phyloP scores from a whole-genome alignment of 35 echinoderm and acorn worm species.

The Heliocidaris erythrogramma region DNA sequence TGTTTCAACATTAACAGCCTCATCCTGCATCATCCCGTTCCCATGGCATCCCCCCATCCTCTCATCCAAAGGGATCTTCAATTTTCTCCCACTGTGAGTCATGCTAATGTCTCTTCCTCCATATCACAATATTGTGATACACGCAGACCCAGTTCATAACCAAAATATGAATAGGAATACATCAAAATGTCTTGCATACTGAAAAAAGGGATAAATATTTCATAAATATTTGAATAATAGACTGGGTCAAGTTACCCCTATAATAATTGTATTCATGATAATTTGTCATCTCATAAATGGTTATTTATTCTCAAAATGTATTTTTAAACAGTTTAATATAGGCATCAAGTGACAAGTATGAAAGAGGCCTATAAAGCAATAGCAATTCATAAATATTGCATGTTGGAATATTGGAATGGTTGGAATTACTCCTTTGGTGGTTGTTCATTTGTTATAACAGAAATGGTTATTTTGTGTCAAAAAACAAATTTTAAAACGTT shows the following conservation, averaged over 20 bases:
- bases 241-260: background rate
- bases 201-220: background rate
- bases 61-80: background rate
- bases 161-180: too few species aligned
- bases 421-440: too few species aligned
- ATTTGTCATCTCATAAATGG: background rate
- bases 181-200: too few species aligned
- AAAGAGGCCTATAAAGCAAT: background rate
- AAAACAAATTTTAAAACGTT: too few species aligned
- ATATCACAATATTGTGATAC: constrained; percentile 12
- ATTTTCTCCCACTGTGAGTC: background rate
- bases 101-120: background rate
- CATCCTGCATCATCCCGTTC: background rate
- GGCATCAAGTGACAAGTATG: background rate
- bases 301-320: background rate
- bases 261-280: background rate
- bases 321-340: background rate
- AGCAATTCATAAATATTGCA: too few species aligned
- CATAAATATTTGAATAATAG: background rate
- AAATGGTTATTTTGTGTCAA: background rate
- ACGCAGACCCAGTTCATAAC: background rate
- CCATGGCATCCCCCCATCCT: background rate
- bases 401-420: too few species aligned
- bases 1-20: constrained; percentile 12
- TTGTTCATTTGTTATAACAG: background rate